phyloP scores from a whole-genome alignment of 2,888 invertebrate species.

The Megastigmus dorsalis region DNA sequence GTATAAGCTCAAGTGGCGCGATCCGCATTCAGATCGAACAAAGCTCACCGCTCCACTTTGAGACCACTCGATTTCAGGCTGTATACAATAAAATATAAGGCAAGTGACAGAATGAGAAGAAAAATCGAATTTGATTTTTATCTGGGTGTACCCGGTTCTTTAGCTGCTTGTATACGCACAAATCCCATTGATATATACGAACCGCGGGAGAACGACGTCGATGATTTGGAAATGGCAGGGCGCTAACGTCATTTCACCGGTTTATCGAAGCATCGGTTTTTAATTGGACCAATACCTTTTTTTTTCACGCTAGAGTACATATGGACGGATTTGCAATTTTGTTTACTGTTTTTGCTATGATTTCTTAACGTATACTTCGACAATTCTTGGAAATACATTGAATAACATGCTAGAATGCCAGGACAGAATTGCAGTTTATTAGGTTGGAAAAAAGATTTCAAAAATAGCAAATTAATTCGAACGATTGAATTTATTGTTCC shows the following conservation, averaged over 20 bases:
- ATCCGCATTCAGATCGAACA: constrained; percentile 11
- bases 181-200: no score
- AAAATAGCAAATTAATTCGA: no score
- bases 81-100: constrained; percentile 11
- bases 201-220: constrained; percentile 9
- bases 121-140: constrained; percentile 42
- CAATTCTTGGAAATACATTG: no score
- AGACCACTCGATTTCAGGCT: neutral
- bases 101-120: constrained; percentile 10
- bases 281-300: neutral
- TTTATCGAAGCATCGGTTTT: no score
- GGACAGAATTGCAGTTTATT: no score
- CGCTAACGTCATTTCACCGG: neutral
- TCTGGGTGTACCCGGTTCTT: constrained; percentile 22
- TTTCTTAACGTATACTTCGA: no score
- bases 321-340: no score
- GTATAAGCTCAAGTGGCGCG: constrained; percentile 15
- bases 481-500: no score
- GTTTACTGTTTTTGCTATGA: no score
- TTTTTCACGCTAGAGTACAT: neutral
- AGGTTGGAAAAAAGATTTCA: no score
- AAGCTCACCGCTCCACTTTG: neutral
- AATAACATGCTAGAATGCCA: no score
- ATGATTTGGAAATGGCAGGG: constrained; percentile 8
- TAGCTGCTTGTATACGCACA: constrained; percentile 1